phyloP scores from a whole-genome alignment of 1,140 invertebrate genomes.

The Pteromalus puparum region DNA sequence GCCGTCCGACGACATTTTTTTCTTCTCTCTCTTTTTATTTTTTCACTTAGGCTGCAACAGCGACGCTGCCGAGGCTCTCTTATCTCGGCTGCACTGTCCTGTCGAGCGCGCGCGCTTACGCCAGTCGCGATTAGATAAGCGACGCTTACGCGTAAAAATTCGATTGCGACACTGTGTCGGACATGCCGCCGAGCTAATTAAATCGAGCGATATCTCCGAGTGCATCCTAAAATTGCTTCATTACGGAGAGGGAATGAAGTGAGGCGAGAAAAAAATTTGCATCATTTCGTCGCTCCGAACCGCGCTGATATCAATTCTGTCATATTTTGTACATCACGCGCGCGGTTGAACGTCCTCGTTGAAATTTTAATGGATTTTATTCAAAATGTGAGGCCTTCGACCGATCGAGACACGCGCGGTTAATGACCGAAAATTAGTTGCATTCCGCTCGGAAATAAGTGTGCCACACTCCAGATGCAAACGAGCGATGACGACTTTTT shows the following conservation, averaged over 20 bases:
- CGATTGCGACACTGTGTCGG: slow-evolving; percentile 32
- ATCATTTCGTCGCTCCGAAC: too few relatives aligned
- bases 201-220: slow-evolving; percentile 3
- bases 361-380: slow-evolving; percentile 53
- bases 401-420: slow-evolving; percentile 30
- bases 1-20: slow-evolving; percentile 22
- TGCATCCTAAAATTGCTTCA: slow-evolving; percentile 32
- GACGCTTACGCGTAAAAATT: slow-evolving; percentile 32
- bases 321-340: too few relatives aligned
- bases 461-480: slow-evolving; percentile 24
- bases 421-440: slow-evolving; percentile 51
- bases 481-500: slow-evolving; percentile 4
- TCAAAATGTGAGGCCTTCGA: slow-evolving; percentile 45
- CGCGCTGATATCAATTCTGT: too few relatives aligned
- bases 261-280: too few relatives aligned
- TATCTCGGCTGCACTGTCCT: slow-evolving; percentile 15
- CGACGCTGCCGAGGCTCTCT: neutral
- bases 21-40: neutral
- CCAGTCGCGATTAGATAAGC: slow-evolving; percentile 43
- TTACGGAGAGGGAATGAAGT: neutral
- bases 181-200: slow-evolving; percentile 39
- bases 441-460: slow-evolving; percentile 39
- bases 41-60: neutral
- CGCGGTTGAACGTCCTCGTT: slow-evolving; percentile 7
- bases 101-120: slow-evolving; percentile 14